Conservation (phyloP, 1,140 invertebrate species). For the Idris sp. region DNA sequence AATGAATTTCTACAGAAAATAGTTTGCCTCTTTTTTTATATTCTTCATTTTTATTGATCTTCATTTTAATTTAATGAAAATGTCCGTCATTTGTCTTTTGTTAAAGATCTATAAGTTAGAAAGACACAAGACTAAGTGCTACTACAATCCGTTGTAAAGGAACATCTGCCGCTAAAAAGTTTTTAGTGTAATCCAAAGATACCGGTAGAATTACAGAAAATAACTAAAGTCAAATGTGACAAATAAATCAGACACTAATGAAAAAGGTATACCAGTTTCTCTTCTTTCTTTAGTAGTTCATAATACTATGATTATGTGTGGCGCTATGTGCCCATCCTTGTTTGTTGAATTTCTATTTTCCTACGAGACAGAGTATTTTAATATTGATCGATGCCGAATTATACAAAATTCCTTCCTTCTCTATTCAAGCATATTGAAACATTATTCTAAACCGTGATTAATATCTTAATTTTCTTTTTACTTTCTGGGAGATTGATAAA, state of each 20-base stretch:
- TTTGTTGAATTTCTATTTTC: constrained; percentile 42
- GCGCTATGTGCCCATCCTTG: constrained; percentile 3
- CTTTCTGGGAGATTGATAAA: constrained; percentile 36
- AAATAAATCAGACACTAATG: constrained; percentile 47
- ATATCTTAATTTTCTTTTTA: constrained; percentile 54
- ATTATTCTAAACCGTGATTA: constrained; percentile 37
- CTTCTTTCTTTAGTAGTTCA: constrained; percentile 17
- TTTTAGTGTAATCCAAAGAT: constrained; percentile 40
- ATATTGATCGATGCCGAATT: constrained; percentile 41
- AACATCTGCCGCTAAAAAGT: constrained; percentile 47
- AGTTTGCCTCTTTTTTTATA: too few relatives aligned
- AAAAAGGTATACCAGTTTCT: constrained; percentile 12
- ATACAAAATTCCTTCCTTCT: constrained; percentile 22
- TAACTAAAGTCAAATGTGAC: constrained; percentile 40
- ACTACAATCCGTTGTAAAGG: constrained; percentile 2
- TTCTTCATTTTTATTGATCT: constrained; percentile 1
- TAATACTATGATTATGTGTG: constrained; percentile 19
- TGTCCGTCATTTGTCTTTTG: constrained; percentile 33
- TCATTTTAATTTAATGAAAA: constrained; percentile 20
- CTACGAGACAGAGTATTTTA: constrained; percentile 26
- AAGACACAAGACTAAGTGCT: constrained; percentile 5
- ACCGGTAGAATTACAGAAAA: constrained; percentile 32
- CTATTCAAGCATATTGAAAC: constrained; percentile 2
- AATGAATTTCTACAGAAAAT: too few relatives aligned
- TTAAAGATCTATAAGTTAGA: constrained; percentile 14